A percentile compares a stretch with the other conserved stretches of the same genome.
Evolutionary conservation across 2,888 invertebrate species (phyloP).

Genomic region (Aelia acuminata): DNA sequence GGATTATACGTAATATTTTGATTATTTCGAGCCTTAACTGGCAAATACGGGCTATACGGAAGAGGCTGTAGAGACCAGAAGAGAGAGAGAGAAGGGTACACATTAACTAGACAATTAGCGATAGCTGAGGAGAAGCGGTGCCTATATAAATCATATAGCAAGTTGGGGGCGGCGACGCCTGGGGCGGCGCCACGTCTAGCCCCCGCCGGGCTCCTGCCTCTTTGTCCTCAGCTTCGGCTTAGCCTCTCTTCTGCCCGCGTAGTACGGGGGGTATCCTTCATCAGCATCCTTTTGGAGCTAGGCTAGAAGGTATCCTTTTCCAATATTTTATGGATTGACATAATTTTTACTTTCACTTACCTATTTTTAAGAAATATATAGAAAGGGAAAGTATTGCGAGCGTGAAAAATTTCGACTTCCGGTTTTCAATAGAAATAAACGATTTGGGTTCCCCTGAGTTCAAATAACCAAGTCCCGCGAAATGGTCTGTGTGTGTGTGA

Average conservation of each 20-base stretch:
- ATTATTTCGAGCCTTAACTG: neutral
- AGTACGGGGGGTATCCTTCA: neutral
- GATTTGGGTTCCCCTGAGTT: too few relatives aligned
- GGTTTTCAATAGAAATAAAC: too few relatives aligned
- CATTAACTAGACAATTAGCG: slow-evolving; percentile 19
- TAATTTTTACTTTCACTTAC: too few relatives aligned
- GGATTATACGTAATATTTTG: neutral
- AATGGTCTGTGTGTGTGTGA: too few relatives aligned
- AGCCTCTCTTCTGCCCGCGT: neutral
- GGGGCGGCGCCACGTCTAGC: neutral
- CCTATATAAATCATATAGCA: slow-evolving; percentile 38
- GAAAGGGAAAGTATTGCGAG: too few relatives aligned
- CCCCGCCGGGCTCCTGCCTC: neutral
- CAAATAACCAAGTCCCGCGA: too few relatives aligned
- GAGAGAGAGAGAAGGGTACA: neutral
- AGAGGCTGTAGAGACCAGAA: neutral
- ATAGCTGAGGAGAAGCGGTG: neutral
- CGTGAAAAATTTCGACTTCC: too few relatives aligned
- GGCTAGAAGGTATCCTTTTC: neutral
- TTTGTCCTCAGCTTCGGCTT: slow-evolving; percentile 11
- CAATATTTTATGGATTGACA: too few relatives aligned
- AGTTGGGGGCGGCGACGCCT: slow-evolving; percentile 42
- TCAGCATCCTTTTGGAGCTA: neutral
- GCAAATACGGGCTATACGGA: neutral
- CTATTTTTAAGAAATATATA: too few relatives aligned